Conservation (phyloP, 2,113 vertebrate genomes). For the Phalacrocorax pelagicus region DNA sequence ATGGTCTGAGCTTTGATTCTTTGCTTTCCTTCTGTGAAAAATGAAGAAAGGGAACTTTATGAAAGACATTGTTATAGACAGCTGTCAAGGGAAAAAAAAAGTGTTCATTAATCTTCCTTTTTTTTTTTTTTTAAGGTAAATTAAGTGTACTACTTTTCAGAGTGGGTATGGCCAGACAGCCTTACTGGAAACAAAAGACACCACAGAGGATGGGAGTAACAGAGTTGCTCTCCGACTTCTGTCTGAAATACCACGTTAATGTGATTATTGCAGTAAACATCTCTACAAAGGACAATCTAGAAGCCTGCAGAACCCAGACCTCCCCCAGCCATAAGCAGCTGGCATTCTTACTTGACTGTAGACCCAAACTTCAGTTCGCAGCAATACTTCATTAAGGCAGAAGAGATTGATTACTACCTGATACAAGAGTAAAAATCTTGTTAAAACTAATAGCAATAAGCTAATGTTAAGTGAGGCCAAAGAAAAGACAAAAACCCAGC, state of each 20-base stretch:
- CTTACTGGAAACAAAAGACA: not conserved
- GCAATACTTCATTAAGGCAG: not conserved
- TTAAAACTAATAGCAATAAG: not conserved
- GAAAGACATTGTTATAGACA: not conserved
- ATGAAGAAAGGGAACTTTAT: not conserved
- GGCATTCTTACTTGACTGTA: not conserved
- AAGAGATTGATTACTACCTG: rapidly evolving
- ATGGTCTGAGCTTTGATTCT: not conserved
- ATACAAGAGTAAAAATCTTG: not conserved
- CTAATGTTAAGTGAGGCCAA: not conserved
- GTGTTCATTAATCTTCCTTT: not conserved
- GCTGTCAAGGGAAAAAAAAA: not conserved
- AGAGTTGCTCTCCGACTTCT: not conserved
- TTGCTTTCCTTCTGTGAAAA: not conserved
- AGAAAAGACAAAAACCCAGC: not conserved
- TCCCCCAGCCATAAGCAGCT: not conserved
- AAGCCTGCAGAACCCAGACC: not conserved
- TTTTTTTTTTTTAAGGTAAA: not conserved
- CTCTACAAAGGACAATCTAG: not conserved
- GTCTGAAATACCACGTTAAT: not conserved
- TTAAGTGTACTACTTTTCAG: not conserved
- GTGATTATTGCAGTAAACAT: not conserved
- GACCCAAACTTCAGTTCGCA: not conserved
- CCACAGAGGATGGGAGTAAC: not conserved
- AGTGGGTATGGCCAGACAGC: not conserved